Base-by-base conservation (phyloP, 1,140 invertebrate genomes). In the Spodoptera litura region DNA sequence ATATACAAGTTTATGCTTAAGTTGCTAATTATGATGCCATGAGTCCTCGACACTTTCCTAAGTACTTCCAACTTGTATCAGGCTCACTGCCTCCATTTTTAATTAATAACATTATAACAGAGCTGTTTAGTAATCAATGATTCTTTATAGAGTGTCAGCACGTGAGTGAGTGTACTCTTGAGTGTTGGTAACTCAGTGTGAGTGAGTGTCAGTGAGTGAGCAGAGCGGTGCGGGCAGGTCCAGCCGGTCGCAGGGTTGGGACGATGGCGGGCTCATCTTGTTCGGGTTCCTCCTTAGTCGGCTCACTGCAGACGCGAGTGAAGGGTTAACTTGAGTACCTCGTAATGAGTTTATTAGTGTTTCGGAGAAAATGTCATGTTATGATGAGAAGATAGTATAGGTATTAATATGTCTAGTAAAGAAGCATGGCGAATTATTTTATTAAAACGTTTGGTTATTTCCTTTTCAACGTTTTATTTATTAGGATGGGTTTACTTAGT, bases 201-300 rank as follows among this genome's bases (percentile, higher is more conserved):
- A 11, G 44, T 51, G 38, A 52, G 68, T 71, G 53, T 91, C 83
- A 93, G 27, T 85, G 91, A 61, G 87, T 91, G 78, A 87, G 87
- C 38, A 93, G 80, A 0, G 87, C 53, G 5, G 91, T 58, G 25
- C 93, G 85, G 10, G 88, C 53, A 0, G 91, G 93, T 6, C 87
- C 87, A 0, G 88, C 72, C 0, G 90, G 91, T 15, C 91, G 86
- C 56, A 92, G 73, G 27, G 85, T 91, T 2, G 90, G 91, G 15
- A 92, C 90, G 58, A 92, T 93, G 38, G 84, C 87, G 8, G 91
- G 87, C 66, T 93, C 91, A 12, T 89, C 89, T 25, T 80, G 55
- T 38, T 89, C 89, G 27, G 80, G 55, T 68, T 90, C 89, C 78
- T 88, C 89, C 75, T 86, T 88, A 31, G 86, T 87, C 20, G 86